Conservation (phyloP, 1,140 invertebrate species). For the Rhopalosiphum maidis region DNA sequence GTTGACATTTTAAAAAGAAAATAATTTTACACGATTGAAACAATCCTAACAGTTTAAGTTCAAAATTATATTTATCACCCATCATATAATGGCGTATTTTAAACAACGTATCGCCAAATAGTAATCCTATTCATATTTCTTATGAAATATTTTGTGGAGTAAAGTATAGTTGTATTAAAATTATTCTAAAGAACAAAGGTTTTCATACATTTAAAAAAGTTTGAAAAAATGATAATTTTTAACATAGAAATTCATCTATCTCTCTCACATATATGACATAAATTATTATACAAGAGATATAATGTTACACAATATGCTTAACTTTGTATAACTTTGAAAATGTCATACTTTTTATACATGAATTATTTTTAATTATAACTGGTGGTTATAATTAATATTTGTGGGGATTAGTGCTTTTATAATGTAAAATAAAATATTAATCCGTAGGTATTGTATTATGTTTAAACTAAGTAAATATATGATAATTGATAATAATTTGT, state of each 20-base stretch:
- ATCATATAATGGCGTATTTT: not conserved
- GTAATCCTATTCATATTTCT: not conserved
- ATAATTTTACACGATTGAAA: not conserved
- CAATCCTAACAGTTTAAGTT: not conserved
- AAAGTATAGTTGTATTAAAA: not conserved
- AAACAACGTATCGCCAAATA: not conserved
- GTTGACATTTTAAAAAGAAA: not conserved
- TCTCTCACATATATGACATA: not conserved
- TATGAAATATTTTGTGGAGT: not conserved
- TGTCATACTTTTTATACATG: not conserved
- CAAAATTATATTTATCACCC: not conserved
- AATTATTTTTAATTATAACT: not conserved
- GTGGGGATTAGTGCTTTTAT: not conserved
- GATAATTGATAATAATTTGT: not conserved
- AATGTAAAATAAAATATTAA: not conserved
- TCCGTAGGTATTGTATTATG: not conserved
- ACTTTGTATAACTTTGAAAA: not conserved
- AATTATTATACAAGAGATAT: not conserved
- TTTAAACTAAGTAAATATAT: not conserved
- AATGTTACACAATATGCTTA: not conserved
- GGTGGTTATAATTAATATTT: not conserved
- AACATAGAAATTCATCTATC: not conserved
- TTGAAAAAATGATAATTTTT: conserved; percentile 7
- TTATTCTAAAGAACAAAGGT: not conserved
- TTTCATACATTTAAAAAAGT: not conserved